These are phyloP conservation scores for Stichodactyla helianthus DNA, from an alignment of 64 coral and sea anemone genomes.

Conservation along the genomic window DNA sequence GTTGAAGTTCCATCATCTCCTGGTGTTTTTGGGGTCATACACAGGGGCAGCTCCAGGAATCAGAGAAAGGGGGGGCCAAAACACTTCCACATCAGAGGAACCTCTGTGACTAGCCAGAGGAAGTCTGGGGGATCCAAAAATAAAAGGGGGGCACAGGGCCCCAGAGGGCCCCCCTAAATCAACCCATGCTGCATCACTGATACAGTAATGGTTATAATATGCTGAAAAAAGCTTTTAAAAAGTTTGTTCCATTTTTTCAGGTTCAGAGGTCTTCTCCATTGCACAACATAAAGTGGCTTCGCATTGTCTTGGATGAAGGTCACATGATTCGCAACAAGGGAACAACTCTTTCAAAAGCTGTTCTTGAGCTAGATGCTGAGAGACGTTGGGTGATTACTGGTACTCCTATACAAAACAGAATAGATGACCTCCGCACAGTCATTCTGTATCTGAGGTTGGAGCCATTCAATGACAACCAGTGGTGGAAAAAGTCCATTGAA, in stretches of 20 bases:
- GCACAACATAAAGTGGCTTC: slow-evolving; percentile 62
- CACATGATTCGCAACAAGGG: slow-evolving; percentile 49
- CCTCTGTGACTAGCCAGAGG: background rate
- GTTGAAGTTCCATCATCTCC: no score
- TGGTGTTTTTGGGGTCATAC: no score
- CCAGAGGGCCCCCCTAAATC: no score
- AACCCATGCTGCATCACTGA: no score
- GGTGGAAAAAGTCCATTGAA: slow-evolving; percentile 67
- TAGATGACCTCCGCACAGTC: slow-evolving; percentile 64
- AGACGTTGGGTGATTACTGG: slow-evolving; percentile 69
- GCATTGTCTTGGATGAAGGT: slow-evolving; percentile 54
- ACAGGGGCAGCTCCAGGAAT: no score
- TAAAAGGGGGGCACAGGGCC: no score
- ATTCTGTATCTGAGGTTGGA: slow-evolving; percentile 56
- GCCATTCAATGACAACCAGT: slow-evolving; percentile 62
- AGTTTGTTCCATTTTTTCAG: background rate
- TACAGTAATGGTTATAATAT: background rate
- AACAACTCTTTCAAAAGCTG: slow-evolving; percentile 39
- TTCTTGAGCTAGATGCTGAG: slow-evolving; percentile 27
- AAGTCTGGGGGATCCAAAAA: no score
- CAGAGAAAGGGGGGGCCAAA: no score
- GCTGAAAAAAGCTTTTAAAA: background rate
- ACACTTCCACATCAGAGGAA: no score
- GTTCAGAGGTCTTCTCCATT: slow-evolving; percentile 44
- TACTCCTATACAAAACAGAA: slow-evolving; percentile 85